Base-by-base conservation (phyloP, 2,888 invertebrate genomes). In the Tolmerus cingulatus region DNA sequence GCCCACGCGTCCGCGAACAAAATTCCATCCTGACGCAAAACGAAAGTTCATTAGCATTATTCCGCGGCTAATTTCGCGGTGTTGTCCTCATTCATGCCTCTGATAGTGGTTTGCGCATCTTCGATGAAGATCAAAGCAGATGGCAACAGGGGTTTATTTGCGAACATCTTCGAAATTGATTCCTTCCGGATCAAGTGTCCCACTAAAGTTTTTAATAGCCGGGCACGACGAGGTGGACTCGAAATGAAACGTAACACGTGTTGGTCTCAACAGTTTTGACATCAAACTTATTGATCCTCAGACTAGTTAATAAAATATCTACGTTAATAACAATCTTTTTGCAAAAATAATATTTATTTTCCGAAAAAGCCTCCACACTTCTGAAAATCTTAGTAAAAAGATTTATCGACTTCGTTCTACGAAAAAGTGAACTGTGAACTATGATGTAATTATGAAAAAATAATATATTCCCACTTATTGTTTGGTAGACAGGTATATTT, bases 11-110 rank as follows among this genome's bases (percentile, higher is more conserved):
- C 57, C 40, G 76, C 34, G 19, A 66, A 82, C 57, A 82, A 57
- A 57, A 82, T 66, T 82, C 57, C 46, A 82, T 82, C 82, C 82
- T 82, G 82, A 82, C 82, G 82, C 55, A 82, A 55, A 57, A 30
- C 82, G 82, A 82, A 82, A 82, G 82, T 82, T 82, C 82, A 82
- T 82, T 82, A 82, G 82, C 82, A 82, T 82, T 82, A 82, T 82
- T 82, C 57, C 66, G 37, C 34, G 57, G 82, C 82, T 66, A 82
- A 82, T 82, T 82, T 82, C 37, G 57, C 37, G 66, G 37, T 57
- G 37, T 82, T 57, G 82, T 82, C 82, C 82, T 66, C 82, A 82
- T 82, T 82, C 82, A 82, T 57, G 27, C 51, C 51, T 66, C 16
- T 43, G 82, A 82, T 82, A 82, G 82, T 57, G 66, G 12, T 23